phyloP scores from a whole-genome alignment of 1,140 invertebrate genomes.

The Caenorhabditis tropicalis region DNA sequence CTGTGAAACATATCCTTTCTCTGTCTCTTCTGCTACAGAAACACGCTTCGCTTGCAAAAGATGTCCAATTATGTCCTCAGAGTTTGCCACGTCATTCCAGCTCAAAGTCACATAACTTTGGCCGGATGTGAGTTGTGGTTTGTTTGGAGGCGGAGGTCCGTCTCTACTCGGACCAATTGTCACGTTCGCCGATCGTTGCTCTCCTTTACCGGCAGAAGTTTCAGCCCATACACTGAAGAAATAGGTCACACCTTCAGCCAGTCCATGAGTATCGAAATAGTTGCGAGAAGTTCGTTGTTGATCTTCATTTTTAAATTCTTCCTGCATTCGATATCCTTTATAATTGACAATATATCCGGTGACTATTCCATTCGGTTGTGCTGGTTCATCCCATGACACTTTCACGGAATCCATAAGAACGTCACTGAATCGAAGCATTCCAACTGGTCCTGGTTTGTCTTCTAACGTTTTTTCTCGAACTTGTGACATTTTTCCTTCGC shows the following conservation, averaged over 20 bases:
- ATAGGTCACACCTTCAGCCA: constrained; percentile 90
- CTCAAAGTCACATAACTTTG: constrained; percentile 84
- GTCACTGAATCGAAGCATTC: constrained; percentile 84
- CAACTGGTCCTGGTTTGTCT: constrained; percentile 81
- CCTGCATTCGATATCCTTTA: constrained; percentile 86
- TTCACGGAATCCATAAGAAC: constrained; percentile 93
- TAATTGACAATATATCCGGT: constrained; percentile 90
- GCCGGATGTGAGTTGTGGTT: constrained; percentile 80
- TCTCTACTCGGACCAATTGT: constrained; percentile 85
- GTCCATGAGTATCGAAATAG: constrained; percentile 73
- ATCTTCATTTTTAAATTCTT: constrained; percentile 46
- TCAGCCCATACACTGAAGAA: constrained; percentile 87
- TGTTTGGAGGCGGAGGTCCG: constrained; percentile 82
- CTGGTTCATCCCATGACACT: constrained; percentile 88
- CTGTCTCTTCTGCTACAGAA: constrained; percentile 30
- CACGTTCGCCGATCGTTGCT: constrained; percentile 76
- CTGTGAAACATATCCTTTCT: not conserved
- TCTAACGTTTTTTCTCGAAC: constrained; percentile 64
- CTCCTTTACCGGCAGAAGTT: constrained; percentile 76
- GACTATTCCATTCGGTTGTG: constrained; percentile 87
- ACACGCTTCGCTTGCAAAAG: constrained; percentile 86
- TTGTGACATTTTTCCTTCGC: constrained; percentile 59
- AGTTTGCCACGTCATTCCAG: constrained; percentile 81
- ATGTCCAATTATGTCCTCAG: constrained; percentile 86
- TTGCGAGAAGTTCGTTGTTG: constrained; percentile 16